phyloP scores from a whole-genome alignment of 2,797 vertebrate genomes.

The Gouania willdenowi region DNA sequence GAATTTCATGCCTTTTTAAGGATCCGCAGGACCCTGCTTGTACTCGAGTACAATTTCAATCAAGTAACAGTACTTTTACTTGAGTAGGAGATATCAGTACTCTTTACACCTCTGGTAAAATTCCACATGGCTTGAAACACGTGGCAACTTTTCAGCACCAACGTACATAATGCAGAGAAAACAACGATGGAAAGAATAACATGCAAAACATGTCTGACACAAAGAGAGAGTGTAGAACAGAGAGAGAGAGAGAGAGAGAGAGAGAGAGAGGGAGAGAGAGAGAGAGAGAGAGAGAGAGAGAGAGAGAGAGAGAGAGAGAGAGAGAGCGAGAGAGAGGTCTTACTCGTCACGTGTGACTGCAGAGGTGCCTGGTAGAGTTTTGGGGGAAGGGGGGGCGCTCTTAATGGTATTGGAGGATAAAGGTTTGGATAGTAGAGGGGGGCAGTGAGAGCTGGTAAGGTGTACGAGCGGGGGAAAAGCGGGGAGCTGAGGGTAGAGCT shows the following conservation, averaged over 20 bases:
- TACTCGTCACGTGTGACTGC: constrained; percentile 74
- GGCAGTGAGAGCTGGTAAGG: constrained; percentile 80
- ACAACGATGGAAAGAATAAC: constrained; percentile 24
- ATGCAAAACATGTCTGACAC: constrained; percentile 37
- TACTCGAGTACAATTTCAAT: no score
- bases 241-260: constrained; percentile 2
- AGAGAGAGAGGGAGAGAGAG: constrained; percentile 15
- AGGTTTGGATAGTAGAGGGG: constrained; percentile 80
- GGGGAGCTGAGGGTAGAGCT: constrained; percentile 80
- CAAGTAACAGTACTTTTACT: no score
- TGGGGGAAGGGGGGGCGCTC: constrained; percentile 61
- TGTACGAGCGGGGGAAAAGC: constrained; percentile 86
- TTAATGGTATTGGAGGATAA: constrained; percentile 66
- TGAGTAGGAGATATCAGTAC: no score
- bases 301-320: constrained; percentile 19
- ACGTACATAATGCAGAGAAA: no score
- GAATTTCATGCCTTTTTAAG: no score
- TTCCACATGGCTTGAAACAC: no score
- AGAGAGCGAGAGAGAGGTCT: constrained; percentile 64
- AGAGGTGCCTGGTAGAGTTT: constrained; percentile 73
- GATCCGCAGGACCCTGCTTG: no score
- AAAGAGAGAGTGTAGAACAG: constrained; percentile 13
- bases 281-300: constrained; percentile 44
- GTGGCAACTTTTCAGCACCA: no score
- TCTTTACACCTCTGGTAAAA: no score